Percentiles rank a stretch among this genome's conserved stretches.
These are phyloP conservation scores for Ornithoptera priamus DNA, from an alignment of 2,888 invertebrate genomes.

Conservation along the genomic window DNA sequence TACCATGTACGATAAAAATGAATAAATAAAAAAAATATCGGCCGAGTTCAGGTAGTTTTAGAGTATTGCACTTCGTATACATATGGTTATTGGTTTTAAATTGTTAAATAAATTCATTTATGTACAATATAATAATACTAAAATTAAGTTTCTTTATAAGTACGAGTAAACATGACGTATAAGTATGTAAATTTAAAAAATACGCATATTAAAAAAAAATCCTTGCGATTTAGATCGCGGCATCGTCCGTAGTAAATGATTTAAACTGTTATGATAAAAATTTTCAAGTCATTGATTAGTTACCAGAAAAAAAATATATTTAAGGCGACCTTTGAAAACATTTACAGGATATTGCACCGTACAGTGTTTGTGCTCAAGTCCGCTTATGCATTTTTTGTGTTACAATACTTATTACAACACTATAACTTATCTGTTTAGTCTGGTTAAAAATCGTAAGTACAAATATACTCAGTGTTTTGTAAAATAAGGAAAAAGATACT, in stretches of 20 bases:
- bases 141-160: not conserved
- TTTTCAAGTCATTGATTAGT: not conserved
- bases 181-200: not conserved
- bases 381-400: conserved; percentile 1
- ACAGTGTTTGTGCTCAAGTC: not conserved
- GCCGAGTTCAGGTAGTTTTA: no score
- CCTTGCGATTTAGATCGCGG: not conserved
- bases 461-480: not conserved
- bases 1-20: no score
- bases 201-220: not conserved
- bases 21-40: no score
- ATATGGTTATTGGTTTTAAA: no score
- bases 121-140: not conserved
- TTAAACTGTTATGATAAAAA: conserved; percentile 9
- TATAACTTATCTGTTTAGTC: not conserved
- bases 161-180: not conserved
- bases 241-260: not conserved
- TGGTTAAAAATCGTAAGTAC: not conserved
- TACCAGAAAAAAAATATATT: not conserved
- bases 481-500: not conserved
- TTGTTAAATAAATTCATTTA: no score
- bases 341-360: not conserved
- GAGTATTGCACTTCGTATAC: no score
- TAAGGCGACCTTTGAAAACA: conserved; percentile 1
- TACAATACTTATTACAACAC: not conserved